Base-by-base conservation (phyloP, 2,113 vertebrate genomes). In the Campylomormyrus tamandua region DNA sequence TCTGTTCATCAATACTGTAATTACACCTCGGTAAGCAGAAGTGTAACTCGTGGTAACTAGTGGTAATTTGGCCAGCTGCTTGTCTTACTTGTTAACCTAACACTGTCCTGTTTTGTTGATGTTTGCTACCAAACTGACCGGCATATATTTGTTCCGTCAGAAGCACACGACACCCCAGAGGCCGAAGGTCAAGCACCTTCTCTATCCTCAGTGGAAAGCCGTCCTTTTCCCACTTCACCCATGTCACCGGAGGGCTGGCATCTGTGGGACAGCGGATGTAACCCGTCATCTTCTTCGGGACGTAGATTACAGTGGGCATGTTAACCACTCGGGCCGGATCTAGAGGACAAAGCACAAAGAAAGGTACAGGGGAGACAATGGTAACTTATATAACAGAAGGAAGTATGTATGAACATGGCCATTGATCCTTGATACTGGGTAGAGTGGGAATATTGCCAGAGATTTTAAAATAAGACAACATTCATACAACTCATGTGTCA, bases 161-260 rank as follows among this genome's bases (percentile, higher is more conserved):
- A 39, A 42, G 35, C 15, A 19, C 70, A 19, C 2, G 5, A 11
- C 74, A 50, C 27, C 48, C 62, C 62, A 49, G 10, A 48, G 0
- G 39, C 8, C 1, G 13, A 50, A 42, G 89, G 21, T 3, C 7
- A 91, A 15, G 84, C 92, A 99, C 98, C 98, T 99, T 99, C 92
- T 99, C 98, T 0, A 99, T 96, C 93, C 97, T 95, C 93, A 99
- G 96, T 77, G 98, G 97, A 87, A 98, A 98, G 85, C 98, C 98
- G 0, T 99, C 98, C 94, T 99, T 99, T 93, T 98, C 98, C 98
- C 98, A 99, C 93, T 99, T 98, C 93, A 99, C 98, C 91, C 97
- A 95, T 0, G 94, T 97, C 91, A 98, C 98, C 0, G 98, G 98
- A 0, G 98, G 98, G 95, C 99, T 98, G 52, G 98, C 98, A 35